Base-by-base conservation (phyloP, 2,888 invertebrate species). In the Drosophila subsilvestris region DNA sequence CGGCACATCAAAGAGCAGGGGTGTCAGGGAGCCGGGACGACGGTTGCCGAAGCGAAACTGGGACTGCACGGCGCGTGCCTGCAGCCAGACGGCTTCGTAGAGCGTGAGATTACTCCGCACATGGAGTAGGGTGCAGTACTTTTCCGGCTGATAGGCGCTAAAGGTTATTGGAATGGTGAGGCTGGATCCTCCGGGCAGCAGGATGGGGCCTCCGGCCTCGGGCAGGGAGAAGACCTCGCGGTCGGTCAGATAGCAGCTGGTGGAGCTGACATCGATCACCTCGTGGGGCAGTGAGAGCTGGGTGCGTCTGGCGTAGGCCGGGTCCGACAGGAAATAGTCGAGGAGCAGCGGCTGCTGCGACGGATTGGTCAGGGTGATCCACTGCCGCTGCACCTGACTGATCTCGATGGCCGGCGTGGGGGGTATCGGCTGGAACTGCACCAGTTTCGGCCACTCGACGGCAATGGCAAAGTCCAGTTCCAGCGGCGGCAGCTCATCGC, bases 81-180 rank as follows among this genome's bases (percentile, higher is more conserved):
- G 94, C 71, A 99, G 92, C 89, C 96, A 94, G 27, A 98, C 93
- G 3, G 96, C 95, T 92, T 99, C 99, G 88, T 98, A 92, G 43
- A 98, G 95, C 0, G 99, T 99, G 88, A 99, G 93, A 92, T 99
- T 99, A 92, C 99, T 99, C 83, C 98, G 95, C 91, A 92, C 90
- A 63, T 92, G 92, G 42, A 92, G 75, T 9, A 92, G 76, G 0
- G 92, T 92, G 55, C 92, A 91, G 75, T 90, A 92, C 3, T 84
- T 90, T 2, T 91, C 92, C 3, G 89, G 76, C 37, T 76, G 69
- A 25, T 82, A 80, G 1, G 92, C 88, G 29, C 81, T 77, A 66
- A 92, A 92, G 54, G 85, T 86, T 42, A 92, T 84, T 0, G 88
- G 86, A 9, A 92, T 87, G 17, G 80, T 79, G 0, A 89, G 67